phyloP scores from a whole-genome alignment of 2,797 vertebrate species.

The Carcharodon carcharias region DNA sequence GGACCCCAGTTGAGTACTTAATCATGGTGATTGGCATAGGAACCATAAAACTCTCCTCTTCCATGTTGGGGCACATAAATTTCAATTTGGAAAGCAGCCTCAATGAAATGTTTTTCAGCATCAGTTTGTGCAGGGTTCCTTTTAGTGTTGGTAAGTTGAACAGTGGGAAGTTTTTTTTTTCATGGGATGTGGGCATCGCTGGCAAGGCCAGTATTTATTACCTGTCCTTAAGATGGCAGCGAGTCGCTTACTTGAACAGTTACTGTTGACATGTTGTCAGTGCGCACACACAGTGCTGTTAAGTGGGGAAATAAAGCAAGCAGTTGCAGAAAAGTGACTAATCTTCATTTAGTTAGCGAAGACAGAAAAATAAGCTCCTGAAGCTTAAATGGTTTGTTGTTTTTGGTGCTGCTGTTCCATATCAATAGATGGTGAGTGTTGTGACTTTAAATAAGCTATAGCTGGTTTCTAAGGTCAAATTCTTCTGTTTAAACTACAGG shows the following conservation, averaged over 20 bases:
- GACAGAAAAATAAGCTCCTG: background rate
- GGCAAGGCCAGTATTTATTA: background rate
- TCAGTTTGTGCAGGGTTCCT: background rate
- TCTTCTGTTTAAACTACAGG: constrained; percentile 59
- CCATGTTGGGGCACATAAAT: background rate
- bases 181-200: background rate
- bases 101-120: background rate
- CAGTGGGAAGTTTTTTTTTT: background rate
- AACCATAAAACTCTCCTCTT: background rate
- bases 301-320: background rate
- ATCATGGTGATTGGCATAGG: background rate
- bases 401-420: background rate
- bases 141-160: background rate
- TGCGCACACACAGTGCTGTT: background rate
- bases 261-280: background rate
- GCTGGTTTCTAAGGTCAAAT: background rate
- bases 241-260: background rate
- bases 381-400: background rate
- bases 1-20: background rate
- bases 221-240: background rate
- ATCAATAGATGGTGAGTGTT: background rate
- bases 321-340: background rate
- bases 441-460: background rate
- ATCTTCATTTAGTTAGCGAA: background rate
- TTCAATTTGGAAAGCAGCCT: background rate